Conservation (phyloP, 2,888 invertebrate species). For the Metalampra italica region DNA sequence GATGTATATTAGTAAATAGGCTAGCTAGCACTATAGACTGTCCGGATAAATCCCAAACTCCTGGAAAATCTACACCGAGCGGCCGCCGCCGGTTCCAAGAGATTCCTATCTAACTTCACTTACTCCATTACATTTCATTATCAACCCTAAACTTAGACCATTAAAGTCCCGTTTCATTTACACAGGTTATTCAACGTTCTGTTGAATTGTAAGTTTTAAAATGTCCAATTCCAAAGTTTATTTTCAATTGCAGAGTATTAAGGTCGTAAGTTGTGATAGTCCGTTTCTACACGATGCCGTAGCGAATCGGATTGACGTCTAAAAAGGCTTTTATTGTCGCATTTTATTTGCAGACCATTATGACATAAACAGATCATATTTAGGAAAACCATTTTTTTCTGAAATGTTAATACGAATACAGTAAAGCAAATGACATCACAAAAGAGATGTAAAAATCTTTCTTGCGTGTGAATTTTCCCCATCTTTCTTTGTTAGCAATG, state of each 20-base stretch:
- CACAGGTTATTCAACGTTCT: constrained; percentile 11
- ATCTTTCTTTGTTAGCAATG: too few relatives aligned
- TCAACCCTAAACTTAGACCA: constrained; percentile 12
- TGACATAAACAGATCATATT: neutral
- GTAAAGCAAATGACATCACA: too few relatives aligned
- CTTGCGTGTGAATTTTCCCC: too few relatives aligned
- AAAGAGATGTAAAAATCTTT: too few relatives aligned
- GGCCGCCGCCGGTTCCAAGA: constrained; percentile 40
- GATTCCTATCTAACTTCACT: constrained; percentile 60
- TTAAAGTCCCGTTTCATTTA: constrained; percentile 27
- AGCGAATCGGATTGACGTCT: constrained; percentile 72
- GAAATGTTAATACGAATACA: too few relatives aligned
- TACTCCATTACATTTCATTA: constrained; percentile 26
- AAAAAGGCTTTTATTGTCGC: constrained; percentile 76
- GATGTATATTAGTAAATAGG: too few relatives aligned
- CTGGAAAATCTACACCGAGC: constrained; percentile 20
- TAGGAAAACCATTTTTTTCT: too few relatives aligned
- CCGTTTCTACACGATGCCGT: constrained; percentile 60
- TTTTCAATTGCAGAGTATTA: constrained; percentile 26
- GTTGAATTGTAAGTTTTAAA: constrained; percentile 42
- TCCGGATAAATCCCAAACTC: too few relatives aligned
- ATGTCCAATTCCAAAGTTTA: constrained; percentile 26
- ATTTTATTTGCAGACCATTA: constrained; percentile 55
- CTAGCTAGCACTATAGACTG: too few relatives aligned
- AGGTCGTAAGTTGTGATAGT: constrained; percentile 15